Conservation (phyloP, 2,888 invertebrate genomes). For the Apamea anceps region DNA sequence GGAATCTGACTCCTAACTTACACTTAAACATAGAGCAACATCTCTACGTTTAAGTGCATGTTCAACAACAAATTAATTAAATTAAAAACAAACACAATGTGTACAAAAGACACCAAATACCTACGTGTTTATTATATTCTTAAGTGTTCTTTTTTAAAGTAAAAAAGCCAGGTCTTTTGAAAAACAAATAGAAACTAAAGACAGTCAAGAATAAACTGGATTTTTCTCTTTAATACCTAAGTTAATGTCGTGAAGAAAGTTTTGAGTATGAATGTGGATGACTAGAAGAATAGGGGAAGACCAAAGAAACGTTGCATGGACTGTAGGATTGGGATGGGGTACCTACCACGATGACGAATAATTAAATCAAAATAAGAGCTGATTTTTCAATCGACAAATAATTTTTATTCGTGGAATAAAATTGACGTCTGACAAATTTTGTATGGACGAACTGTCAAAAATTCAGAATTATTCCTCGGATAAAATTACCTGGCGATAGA, state of each 20-base stretch:
- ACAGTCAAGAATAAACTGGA: neutral
- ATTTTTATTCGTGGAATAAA: no score
- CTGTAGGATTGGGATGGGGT: neutral
- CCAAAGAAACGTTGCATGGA: neutral
- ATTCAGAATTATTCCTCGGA: no score
- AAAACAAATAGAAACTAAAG: neutral
- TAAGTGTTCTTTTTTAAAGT: conserved; percentile 12
- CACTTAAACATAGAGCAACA: no score
- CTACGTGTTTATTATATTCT: conserved; percentile 10
- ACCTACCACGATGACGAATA: neutral
- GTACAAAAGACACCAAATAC: conserved; percentile 14
- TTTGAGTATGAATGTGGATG: neutral
- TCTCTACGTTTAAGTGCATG: neutral
- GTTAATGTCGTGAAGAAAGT: neutral
- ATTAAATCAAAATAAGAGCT: neutral
- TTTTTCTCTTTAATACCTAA: neutral
- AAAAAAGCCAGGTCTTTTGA: neutral
- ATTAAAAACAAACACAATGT: conserved; percentile 39
- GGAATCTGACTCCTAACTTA: neutral
- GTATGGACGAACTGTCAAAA: no score
- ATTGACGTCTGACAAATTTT: no score
- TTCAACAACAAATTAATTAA: conserved; percentile 22
- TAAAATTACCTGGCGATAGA: no score
- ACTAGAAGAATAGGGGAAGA: neutral
- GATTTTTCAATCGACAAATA: no score